Evolutionary conservation across 2,797 vertebrate species (phyloP).

Genomic region (Threskiornis aethiopicus): DNA sequence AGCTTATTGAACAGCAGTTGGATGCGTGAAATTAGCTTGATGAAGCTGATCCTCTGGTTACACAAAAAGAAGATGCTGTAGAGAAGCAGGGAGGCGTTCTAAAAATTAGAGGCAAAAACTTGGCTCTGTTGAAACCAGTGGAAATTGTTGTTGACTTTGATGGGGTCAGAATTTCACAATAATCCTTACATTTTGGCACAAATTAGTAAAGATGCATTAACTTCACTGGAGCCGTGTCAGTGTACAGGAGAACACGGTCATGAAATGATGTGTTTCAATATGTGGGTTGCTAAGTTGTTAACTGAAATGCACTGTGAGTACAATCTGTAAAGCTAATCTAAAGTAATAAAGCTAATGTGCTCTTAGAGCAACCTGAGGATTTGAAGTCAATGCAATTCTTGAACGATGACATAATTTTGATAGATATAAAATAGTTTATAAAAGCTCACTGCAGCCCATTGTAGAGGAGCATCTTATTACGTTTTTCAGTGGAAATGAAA

Average conservation of each 20-base stretch:
- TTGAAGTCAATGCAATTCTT: not conserved
- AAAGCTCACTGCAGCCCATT: not conserved
- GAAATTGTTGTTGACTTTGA: not conserved
- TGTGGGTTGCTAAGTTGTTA: not conserved
- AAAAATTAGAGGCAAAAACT: not conserved
- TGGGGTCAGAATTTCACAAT: not conserved
- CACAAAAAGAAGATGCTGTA: not conserved
- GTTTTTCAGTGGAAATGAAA: slow-evolving; percentile 6
- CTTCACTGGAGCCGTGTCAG: not conserved
- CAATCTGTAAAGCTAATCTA: slow-evolving; percentile 17
- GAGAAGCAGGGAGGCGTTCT: not conserved
- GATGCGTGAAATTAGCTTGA: not conserved
- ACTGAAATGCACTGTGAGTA: not conserved
- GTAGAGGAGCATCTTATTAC: not conserved
- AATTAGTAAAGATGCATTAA: not conserved
- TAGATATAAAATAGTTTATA: not conserved
- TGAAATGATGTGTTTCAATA: not conserved
- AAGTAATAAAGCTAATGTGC: slow-evolving; percentile 24
- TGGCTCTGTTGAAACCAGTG: not conserved
- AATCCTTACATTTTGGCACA: not conserved
- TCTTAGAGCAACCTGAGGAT: slow-evolving; percentile 5
- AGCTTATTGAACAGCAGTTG: not conserved
- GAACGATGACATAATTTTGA: not conserved
- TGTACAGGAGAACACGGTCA: not conserved
- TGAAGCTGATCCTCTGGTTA: not conserved